These are phyloP conservation scores for Aphelocoma coerulescens DNA, from an alignment of 2,113 vertebrate genomes.

Conservation along the genomic window DNA sequence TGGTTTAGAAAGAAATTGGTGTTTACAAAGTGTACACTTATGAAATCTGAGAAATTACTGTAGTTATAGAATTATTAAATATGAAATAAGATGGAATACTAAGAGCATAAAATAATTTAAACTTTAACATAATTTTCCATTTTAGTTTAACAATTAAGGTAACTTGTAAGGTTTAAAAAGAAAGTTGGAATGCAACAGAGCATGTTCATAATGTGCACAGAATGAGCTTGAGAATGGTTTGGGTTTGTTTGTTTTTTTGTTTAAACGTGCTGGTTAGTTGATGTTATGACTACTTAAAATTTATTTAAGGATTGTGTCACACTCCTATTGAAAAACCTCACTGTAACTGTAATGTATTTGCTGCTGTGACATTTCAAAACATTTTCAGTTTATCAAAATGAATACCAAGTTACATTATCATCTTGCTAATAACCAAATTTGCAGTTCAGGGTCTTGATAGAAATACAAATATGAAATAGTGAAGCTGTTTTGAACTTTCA, in stretches of 20 bases:
- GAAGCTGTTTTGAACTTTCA: slow-evolving; percentile 84
- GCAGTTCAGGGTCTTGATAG: slow-evolving; percentile 90
- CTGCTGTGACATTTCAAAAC: slow-evolving; percentile 85
- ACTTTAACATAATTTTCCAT: slow-evolving; percentile 77
- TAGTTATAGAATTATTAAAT: slow-evolving; percentile 75
- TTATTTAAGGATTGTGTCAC: slow-evolving; percentile 87
- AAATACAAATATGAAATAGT: slow-evolving; percentile 78
- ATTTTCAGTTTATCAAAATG: slow-evolving; percentile 81
- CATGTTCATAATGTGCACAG: slow-evolving; percentile 94
- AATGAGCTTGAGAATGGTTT: slow-evolving; percentile 86
- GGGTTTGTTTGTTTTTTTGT: slow-evolving; percentile 70
- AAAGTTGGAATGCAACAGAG: slow-evolving; percentile 89
- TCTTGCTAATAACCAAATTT: slow-evolving; percentile 95
- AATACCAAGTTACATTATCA: slow-evolving; percentile 80
- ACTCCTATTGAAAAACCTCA: slow-evolving; percentile 86
- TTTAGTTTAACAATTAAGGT: slow-evolving; percentile 81
- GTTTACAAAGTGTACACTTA: slow-evolving; percentile 78
- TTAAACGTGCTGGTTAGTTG: slow-evolving; percentile 83
- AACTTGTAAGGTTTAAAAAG: slow-evolving; percentile 82
- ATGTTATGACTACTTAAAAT: slow-evolving; percentile 82
- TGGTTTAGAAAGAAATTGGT: slow-evolving; percentile 77
- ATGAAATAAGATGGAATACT: slow-evolving; percentile 78
- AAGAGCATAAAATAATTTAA: slow-evolving; percentile 78
- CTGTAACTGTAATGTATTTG: slow-evolving; percentile 83
- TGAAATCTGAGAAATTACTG: slow-evolving; percentile 72